Conservation (phyloP, 2,113 vertebrate species). For the Sinocyclocheilus grahami region DNA sequence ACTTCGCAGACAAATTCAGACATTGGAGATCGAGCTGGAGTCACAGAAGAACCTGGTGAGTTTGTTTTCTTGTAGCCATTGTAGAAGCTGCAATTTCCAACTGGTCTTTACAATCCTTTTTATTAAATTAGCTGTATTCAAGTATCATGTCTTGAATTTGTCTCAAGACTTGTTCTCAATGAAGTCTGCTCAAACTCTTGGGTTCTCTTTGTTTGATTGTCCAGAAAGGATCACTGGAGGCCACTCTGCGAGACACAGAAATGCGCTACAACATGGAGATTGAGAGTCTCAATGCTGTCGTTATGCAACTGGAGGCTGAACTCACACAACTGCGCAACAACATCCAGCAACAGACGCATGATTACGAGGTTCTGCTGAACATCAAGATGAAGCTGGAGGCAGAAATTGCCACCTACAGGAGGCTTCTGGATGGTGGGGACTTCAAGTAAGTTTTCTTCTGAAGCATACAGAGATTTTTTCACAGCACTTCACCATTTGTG, state of each 20-base stretch:
- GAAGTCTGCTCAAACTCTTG: background rate
- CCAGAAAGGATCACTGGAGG: constrained; percentile 90
- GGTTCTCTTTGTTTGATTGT: background rate
- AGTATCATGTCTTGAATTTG: background rate
- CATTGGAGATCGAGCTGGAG: constrained; percentile 90
- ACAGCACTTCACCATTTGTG: background rate
- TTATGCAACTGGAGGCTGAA: constrained; percentile 83
- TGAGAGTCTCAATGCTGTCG: constrained; percentile 79
- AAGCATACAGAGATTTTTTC: background rate
- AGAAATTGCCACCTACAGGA: constrained; percentile 92
- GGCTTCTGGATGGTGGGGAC: constrained; percentile 86
- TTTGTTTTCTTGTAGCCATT: background rate
- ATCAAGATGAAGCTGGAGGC: constrained; percentile 95
- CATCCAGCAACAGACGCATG: constrained; percentile 83
- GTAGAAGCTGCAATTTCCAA: background rate
- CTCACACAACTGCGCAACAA: constrained; percentile 81
- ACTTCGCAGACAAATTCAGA: constrained; percentile 81
- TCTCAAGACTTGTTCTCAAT: background rate
- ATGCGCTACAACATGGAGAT: constrained; percentile 82
- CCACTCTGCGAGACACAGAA: constrained; percentile 82
- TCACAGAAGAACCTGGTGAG: constrained; percentile 90
- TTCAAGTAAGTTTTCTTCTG: constrained; percentile 74
- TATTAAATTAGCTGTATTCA: background rate
- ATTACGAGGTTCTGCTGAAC: constrained; percentile 88
- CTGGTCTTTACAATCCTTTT: too few relatives aligned